Evolutionary conservation across 2,113 vertebrate species (phyloP).

Genomic region (Corythornis vintsioides): DNA sequence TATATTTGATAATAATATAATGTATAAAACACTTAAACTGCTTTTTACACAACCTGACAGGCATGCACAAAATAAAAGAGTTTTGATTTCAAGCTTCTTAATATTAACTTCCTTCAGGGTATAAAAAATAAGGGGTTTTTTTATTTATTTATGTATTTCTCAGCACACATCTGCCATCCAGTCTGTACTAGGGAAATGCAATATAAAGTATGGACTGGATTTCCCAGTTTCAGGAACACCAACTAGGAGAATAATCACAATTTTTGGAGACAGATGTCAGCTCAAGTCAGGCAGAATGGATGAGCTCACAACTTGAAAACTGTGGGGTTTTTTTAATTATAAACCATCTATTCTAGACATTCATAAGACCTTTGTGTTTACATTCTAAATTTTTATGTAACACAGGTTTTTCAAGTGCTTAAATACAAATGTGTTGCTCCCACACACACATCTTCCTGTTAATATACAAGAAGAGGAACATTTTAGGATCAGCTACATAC

Average conservation of each 20-base stretch:
- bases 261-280: not conserved
- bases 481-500: slow-evolving; percentile 72
- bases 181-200: not conserved
- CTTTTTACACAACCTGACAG: not conserved
- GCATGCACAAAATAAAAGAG: not conserved
- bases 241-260: not conserved
- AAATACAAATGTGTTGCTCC: not conserved
- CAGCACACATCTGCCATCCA: not conserved
- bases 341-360: not conserved
- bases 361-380: not conserved
- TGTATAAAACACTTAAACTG: not conserved
- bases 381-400: not conserved
- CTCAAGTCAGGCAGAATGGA: not conserved
- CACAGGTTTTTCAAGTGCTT: not conserved
- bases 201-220: not conserved
- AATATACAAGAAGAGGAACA: not conserved
- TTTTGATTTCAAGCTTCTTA: not conserved
- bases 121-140: not conserved
- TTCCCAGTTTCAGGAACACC: not conserved
- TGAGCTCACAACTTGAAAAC: not conserved
- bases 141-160: too few species aligned
- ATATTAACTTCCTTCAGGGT: not conserved
- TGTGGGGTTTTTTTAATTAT: not conserved
- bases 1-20: not conserved
- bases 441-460: not conserved